phyloP scores from a whole-genome alignment of 2,888 invertebrate genomes.

The Empis stercorea region DNA sequence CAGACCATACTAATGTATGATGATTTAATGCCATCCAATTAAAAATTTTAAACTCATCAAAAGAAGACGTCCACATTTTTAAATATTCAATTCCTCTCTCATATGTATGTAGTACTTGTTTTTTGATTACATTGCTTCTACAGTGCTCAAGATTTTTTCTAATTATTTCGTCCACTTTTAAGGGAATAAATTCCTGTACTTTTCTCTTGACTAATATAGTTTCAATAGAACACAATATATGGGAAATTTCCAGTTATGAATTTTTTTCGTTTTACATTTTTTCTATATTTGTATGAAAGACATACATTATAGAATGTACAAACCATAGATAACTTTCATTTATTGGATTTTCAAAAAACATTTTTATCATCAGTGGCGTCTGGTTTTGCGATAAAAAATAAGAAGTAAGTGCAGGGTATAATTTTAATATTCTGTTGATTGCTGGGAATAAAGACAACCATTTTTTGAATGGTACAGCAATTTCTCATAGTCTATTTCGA shows the following conservation, averaged over 20 bases:
- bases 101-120: background rate
- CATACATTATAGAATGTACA: slow-evolving; percentile 5
- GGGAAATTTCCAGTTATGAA: slow-evolving; percentile 2
- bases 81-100: background rate
- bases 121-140: background rate
- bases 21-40: background rate
- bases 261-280: slow-evolving; percentile 5
- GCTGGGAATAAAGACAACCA: too few species aligned
- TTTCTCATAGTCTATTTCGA: slow-evolving; percentile 4
- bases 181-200: background rate
- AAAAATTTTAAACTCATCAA: background rate
- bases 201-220: background rate
- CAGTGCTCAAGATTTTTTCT: background rate
- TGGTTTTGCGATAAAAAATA: too few species aligned
- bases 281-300: slow-evolving; percentile 4
- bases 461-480: too few species aligned
- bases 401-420: too few species aligned
- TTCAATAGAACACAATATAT: background rate
- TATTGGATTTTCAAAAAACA: slow-evolving; percentile 5
- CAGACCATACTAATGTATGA: background rate
- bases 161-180: background rate
- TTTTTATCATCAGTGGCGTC: slow-evolving; percentile 1
- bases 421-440: too few species aligned
- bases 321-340: slow-evolving; percentile 5
- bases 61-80: background rate